Evolutionary conservation across 2,797 vertebrate species (phyloP).

Genomic region (Coracias cyanogaster): DNA sequence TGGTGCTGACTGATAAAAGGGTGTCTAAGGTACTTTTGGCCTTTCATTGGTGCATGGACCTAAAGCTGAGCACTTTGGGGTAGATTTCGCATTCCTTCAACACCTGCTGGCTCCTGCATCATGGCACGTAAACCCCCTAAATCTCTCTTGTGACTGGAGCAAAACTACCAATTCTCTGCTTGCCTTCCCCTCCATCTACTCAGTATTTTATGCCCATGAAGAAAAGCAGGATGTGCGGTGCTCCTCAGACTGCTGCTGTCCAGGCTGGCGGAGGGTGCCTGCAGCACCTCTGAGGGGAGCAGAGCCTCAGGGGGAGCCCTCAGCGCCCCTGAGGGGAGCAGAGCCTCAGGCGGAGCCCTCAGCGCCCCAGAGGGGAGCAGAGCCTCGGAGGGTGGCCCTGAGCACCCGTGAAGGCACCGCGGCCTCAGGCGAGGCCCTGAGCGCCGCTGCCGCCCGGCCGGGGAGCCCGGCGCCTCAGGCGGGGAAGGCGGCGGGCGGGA

Average conservation of each 20-base stretch:
- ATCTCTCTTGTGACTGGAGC: no score
- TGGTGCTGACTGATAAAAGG: fast-evolving
- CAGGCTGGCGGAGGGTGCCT: no score
- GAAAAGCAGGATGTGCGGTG: fast-evolving
- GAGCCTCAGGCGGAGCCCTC: no score
- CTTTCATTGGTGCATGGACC: fast-evolving
- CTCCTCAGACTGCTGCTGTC: no score
- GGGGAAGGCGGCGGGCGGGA: fast-evolving
- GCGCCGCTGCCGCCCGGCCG: neutral
- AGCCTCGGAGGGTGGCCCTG: neutral
- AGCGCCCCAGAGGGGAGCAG: neutral
- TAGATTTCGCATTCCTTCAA: fast-evolving
- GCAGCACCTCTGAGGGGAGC: neutral
- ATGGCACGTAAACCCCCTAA: fast-evolving
- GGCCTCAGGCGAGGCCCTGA: neutral
- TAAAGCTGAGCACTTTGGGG: neutral
- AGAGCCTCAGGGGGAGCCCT: neutral
- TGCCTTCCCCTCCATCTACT: fast-evolving
- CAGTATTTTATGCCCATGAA: fast-evolving
- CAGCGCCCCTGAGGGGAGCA: neutral
- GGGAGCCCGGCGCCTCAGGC: neutral
- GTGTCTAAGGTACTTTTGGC: fast-evolving
- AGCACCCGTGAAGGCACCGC: neutral
- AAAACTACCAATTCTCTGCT: neutral
- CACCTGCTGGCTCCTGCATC: fast-evolving